Base-by-base conservation (phyloP, 2,797 vertebrate species). In the Parotocinclus haroldoi region DNA sequence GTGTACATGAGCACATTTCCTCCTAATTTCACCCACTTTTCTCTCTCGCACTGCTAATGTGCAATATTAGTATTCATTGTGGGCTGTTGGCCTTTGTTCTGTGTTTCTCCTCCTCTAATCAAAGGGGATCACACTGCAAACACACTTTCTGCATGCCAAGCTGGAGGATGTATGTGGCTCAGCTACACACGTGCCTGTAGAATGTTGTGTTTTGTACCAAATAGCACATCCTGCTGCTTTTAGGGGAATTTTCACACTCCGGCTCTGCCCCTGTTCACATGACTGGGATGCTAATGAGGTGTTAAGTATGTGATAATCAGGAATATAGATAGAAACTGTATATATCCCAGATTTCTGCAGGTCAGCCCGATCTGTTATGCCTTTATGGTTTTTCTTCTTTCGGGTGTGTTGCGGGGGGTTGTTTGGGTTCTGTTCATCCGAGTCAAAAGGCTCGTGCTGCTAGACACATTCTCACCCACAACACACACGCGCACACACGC, bases 81-180 rank as follows among this genome's bases (percentile, higher is more conserved):
- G 40, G 3, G 40, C 55, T 40, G 48, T 58, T 71, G 68, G 68
- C 68, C 68, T 64, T 71, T 71, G 68, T 61, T 71, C 68, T 71
- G 58, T 71, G 64, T 70, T 71, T 48, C 62, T 66, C 63, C 50
- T 59, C 57, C 54, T 71, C 56, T 66, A 66, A 65, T 66, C 62
- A 71, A 71, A 71, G 48, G 48, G 55, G 61, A 58, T 70, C 56
- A 66, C 62, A 36, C 55, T 48, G 56, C 62, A 71, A 65, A 71
- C 62, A 64, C 57, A 39, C 14, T 49, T 46, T 19, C 9, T 18
- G 54, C 48, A 52, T 71, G 61, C 68, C 68, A 71, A 46, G 18
- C 7, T 13, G 40, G 13, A 53, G 39, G 10, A 8, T 8, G 13
- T 12, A 14, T 50, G 11, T 13, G 13, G 12, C 38, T 7, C 59